Base-by-base conservation (phyloP, 2,888 invertebrate species). In the Aromia moschata region DNA sequence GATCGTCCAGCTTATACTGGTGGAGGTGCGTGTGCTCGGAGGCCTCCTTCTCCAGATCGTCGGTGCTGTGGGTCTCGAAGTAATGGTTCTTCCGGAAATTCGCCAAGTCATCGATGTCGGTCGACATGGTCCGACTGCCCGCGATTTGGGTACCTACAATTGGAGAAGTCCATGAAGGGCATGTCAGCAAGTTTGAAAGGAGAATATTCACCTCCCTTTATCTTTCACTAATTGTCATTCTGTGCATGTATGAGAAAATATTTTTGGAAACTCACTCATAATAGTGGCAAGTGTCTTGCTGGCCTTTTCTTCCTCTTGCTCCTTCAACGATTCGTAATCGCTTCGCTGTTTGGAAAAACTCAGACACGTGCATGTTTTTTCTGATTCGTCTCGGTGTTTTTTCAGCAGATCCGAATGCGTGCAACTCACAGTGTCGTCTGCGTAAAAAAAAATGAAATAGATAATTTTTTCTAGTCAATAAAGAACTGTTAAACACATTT, bases 41-140 rank as follows among this genome's bases (percentile, higher is more conserved):
- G 5, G 58, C 47, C n/a, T 62, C 45, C 49, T 11, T 60, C 38
- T 43, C 70, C 15, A 47, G 46, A 14, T 60, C 49, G 9, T 63
- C 65, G 14, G 65, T 56, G 52, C 58, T 7, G 79, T 79, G 71
- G 75, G 80, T 1, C 64, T 87, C 87, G 58, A 87, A 87, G 69
- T 84, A 88, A 69, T 87, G 85, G 4, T 84, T 79, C 1, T 82
- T 77, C 10, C 87, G 80, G 64, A 87, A 87, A 65, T 49, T 20
- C 40, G 9, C 49, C 9, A 58, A 10, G 15, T 61, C 58, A 12
- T 55, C 51, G 9, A 54, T 16, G 25, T 46, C 49, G 15, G 49
- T 57, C 0, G 57, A 56, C 2, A 18, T 52, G 9, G 31, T 37
- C 12, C 16, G 33, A 12, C 44, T 47, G n/a, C 51, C 25, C 15